A percentile compares a stretch with the other conserved stretches of the same genome.
Conservation (phyloP, 1,140 invertebrate species). For the Papilio aristodemus region DNA sequence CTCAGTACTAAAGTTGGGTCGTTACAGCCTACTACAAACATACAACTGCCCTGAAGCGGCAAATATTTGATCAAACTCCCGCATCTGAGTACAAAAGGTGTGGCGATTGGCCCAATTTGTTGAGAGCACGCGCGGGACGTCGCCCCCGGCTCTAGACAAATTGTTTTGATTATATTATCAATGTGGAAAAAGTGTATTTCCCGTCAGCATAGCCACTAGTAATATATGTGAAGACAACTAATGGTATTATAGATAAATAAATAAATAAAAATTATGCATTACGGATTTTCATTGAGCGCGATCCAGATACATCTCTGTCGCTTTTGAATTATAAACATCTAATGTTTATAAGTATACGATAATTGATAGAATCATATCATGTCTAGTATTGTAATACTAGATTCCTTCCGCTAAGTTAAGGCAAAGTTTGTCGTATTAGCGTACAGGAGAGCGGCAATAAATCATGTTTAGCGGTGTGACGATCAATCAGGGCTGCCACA, state of each 20-base stretch:
- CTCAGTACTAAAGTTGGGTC: conserved; percentile 39
- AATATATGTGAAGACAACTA: background rate
- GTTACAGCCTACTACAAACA: conserved; percentile 35
- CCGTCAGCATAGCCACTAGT: conserved; percentile 1
- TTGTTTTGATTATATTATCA: conserved; percentile 48
- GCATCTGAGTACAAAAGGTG: conserved; percentile 49
- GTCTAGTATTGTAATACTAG: conserved; percentile 13
- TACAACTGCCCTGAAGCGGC: conserved; percentile 41
- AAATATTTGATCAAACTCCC: conserved; percentile 52
- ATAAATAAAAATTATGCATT: no score
- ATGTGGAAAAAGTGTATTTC: conserved; percentile 43
- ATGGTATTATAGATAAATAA: no score
- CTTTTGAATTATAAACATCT: no score
- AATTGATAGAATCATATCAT: background rate
- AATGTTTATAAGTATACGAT: no score
- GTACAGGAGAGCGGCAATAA: conserved; percentile 38
- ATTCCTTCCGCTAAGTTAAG: conserved; percentile 26
- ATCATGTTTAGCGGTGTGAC: conserved; percentile 53
- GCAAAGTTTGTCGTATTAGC: conserved; percentile 27
- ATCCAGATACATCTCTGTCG: no score
- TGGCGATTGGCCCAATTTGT: conserved; percentile 53
- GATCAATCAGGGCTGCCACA: conserved; percentile 54
- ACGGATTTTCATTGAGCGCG: no score
- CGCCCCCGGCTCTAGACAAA: conserved; percentile 36
- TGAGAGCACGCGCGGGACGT: conserved; percentile 41